Evolutionary conservation across 92 coral and sea anemone genomes (phyloP).

Genomic region (Phymanthus crucifer): DNA sequence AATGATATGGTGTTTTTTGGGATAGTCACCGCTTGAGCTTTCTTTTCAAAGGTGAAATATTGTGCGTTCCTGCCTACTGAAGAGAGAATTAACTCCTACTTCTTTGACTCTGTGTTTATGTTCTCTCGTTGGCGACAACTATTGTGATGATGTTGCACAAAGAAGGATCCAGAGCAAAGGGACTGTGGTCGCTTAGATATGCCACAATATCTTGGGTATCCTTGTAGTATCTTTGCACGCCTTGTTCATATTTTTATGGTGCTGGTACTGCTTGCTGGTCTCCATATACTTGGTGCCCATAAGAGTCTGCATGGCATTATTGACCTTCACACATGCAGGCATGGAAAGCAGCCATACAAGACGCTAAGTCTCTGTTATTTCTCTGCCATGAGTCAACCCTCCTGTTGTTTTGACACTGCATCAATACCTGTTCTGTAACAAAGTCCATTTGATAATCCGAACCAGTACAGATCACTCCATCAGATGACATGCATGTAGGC

Average conservation of each 20-base stretch:
- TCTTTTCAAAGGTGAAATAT: slow-evolving; percentile 23
- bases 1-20: slow-evolving; percentile 20
- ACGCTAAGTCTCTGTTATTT: not conserved
- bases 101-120: not conserved
- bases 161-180: slow-evolving; percentile 21
- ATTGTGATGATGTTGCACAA: slow-evolving; percentile 25
- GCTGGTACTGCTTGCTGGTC: slow-evolving; percentile 33
- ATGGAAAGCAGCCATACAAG: not conserved
- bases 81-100: not conserved
- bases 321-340: not conserved
- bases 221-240: slow-evolving; percentile 16
- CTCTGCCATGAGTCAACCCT: not conserved
- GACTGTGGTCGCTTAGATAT: slow-evolving; percentile 16
- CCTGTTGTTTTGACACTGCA: not conserved
- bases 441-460: slow-evolving; percentile 42
- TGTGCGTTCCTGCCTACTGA: no score
- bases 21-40: slow-evolving; percentile 33
- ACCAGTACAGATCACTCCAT: slow-evolving; percentile 47
- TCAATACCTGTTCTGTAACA: slow-evolving; percentile 36
- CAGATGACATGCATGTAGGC: slow-evolving; percentile 40
- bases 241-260: slow-evolving; percentile 21
- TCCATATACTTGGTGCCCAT: not conserved
- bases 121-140: slow-evolving; percentile 10
- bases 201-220: slow-evolving; percentile 2
- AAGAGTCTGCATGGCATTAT: slow-evolving; percentile 23